Percentiles rank a stretch among this genome's conserved stretches.
Evolutionary conservation across 2,888 invertebrate species (phyloP).

Genomic region (Zygothrica quintamaculata): DNA sequence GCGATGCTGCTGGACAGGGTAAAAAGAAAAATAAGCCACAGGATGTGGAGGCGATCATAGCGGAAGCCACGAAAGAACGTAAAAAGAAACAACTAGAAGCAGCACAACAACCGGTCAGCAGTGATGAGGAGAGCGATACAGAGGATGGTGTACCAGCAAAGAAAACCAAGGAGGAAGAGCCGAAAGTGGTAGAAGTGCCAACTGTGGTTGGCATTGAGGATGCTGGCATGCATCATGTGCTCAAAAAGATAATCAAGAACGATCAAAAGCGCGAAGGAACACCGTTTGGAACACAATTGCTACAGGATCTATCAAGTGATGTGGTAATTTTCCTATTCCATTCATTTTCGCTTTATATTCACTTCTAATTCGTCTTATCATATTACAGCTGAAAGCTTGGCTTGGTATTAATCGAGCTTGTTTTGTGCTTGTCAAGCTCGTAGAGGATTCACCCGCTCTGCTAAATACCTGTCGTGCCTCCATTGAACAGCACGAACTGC

Average conservation of each 20-base stretch:
- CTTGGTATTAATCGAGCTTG: conserved; percentile 90
- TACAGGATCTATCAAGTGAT: conserved; percentile 85
- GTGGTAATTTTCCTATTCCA: conserved; percentile 84
- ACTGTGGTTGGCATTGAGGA: conserved; percentile 87
- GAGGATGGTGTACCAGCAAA: conserved; percentile 29
- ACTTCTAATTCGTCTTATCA: too few species aligned
- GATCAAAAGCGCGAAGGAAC: conserved; percentile 86
- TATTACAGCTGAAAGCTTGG: conserved; percentile 87
- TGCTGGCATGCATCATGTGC: conserved; percentile 90
- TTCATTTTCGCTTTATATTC: not conserved
- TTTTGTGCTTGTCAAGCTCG: conserved; percentile 88
- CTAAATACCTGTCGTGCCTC: conserved; percentile 85
- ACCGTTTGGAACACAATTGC: conserved; percentile 87
- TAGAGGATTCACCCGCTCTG: conserved; percentile 87
- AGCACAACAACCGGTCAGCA: conserved; percentile 16
- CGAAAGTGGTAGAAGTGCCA: conserved; percentile 6
- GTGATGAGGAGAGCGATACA: conserved; percentile 25
- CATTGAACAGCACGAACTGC: conserved; percentile 29
- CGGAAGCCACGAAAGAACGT: conserved; percentile 70
- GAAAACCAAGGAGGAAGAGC: conserved; percentile 8
- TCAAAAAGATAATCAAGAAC: conserved; percentile 90
- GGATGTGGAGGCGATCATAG: conserved; percentile 74
- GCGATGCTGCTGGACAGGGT: conserved; percentile 28
- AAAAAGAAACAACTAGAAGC: conserved; percentile 49
- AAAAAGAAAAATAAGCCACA: conserved; percentile 47